These are phyloP conservation scores for Patella depressa DNA, from an alignment of 2,888 invertebrate species.

Conservation along the genomic window DNA sequence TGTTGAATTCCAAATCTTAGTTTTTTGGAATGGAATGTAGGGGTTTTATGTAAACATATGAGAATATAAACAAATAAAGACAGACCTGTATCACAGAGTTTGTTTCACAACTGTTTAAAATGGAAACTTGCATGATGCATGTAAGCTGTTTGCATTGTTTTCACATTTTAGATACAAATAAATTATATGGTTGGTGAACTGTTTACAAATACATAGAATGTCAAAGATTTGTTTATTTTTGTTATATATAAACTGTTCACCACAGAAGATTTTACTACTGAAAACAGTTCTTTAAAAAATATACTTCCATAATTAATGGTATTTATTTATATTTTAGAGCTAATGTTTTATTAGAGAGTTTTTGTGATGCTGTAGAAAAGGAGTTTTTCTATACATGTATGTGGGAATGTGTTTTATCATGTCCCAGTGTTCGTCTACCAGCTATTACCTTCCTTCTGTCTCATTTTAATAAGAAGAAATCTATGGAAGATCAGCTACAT, in stretches of 20 bases:
- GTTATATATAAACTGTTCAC: neutral
- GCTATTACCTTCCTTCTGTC: constrained; percentile 85
- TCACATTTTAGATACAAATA: too few species aligned
- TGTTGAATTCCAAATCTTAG: too few species aligned
- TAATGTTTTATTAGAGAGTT: constrained; percentile 76
- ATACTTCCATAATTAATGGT: neutral
- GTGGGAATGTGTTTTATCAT: constrained; percentile 88
- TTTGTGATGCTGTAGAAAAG: constrained; percentile 83
- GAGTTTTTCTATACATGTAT: constrained; percentile 88
- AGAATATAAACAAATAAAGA: too few species aligned
- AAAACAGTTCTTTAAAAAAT: neutral
- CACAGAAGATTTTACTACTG: neutral
- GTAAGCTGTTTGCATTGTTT: too few species aligned
- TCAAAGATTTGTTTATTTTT: neutral
- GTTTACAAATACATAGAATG: too few species aligned
- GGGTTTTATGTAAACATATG: too few species aligned
- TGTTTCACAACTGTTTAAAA: too few species aligned
- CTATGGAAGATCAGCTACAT: constrained; percentile 85
- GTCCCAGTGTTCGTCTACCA: constrained; percentile 84
- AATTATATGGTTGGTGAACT: too few species aligned
- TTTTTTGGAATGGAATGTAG: too few species aligned
- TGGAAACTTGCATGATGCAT: too few species aligned
- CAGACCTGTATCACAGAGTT: too few species aligned
- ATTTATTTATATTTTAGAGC: constrained; percentile 44
- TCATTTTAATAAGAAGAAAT: constrained; percentile 84